Conservation (phyloP, 37 sponge, comb jelly and placozoan genomes). For the Geodia barretti region DNA sequence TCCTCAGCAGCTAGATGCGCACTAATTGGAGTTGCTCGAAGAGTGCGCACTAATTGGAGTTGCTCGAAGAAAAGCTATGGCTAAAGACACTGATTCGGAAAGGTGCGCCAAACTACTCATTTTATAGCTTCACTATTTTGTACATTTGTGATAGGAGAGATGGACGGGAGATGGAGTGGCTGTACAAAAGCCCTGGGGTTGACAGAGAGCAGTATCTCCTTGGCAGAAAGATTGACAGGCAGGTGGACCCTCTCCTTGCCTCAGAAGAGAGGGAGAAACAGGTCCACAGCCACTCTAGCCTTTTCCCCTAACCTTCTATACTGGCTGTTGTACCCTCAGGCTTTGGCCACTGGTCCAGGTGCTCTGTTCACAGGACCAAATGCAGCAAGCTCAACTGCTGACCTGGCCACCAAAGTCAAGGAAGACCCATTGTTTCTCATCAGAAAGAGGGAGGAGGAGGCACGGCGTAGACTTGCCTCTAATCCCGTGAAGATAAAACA, state of each 20-base stretch:
- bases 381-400: constrained; percentile 42
- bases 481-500: constrained; percentile 83
- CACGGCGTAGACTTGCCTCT: constrained; percentile 46
- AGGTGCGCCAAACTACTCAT: too few species aligned
- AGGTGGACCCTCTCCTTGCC: constrained; percentile 53
- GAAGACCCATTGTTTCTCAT: constrained; percentile 91
- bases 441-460: constrained; percentile 79
- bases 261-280: constrained; percentile 64
- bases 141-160: too few species aligned
- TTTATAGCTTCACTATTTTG: too few species aligned
- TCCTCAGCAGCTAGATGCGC: too few species aligned
- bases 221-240: constrained; percentile 83
- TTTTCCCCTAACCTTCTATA: not conserved
- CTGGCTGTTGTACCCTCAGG: constrained; percentile 33
- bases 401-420: constrained; percentile 77
- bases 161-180: constrained; percentile 91
- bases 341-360: constrained; percentile 68
- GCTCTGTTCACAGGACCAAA: constrained; percentile 59
- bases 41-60: not conserved
- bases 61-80: too few species aligned
- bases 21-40: not conserved
- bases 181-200: constrained; percentile 68
- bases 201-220: constrained; percentile 86
- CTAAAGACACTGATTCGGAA: too few species aligned
- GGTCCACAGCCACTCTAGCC: constrained; percentile 2